Conservation (phyloP, 2,888 invertebrate species). For the Keiferia lycopersicella region DNA sequence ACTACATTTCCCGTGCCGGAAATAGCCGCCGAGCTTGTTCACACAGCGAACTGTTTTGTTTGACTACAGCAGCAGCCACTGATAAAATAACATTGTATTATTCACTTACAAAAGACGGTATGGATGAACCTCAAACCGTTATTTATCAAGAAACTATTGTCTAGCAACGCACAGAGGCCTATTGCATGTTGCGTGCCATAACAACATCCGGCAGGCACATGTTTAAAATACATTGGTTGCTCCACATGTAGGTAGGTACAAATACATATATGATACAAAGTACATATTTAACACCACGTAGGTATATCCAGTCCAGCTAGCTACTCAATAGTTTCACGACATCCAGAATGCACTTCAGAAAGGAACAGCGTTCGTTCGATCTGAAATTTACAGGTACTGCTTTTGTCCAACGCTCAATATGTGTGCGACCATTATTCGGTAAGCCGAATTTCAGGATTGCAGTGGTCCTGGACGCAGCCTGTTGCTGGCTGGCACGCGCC, state of each 20-base stretch:
- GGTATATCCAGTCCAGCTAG: too few species aligned
- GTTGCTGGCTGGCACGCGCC: constrained; percentile 32
- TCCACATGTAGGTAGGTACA: neutral
- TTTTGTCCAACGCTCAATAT: too few species aligned
- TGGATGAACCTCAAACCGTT: constrained; percentile 1
- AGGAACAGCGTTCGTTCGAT: too few species aligned
- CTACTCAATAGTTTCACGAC: too few species aligned
- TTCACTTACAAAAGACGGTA: neutral
- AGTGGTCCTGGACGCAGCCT: constrained; percentile 28
- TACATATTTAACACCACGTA: too few species aligned
- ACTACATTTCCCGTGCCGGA: constrained; percentile 1
- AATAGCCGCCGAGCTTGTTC: neutral
- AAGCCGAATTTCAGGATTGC: constrained; percentile 8
- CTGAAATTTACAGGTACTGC: too few species aligned
- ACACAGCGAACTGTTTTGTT: constrained; percentile 4
- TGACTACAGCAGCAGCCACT: neutral
- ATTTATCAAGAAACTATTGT: constrained; percentile 14
- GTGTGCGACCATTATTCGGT: neutral
- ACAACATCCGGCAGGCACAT: constrained; percentile 14
- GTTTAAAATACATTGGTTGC: constrained; percentile 4
- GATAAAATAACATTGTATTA: constrained; percentile 8
- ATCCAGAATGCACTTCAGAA: too few species aligned
- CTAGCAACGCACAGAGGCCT: constrained; percentile 2
- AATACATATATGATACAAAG: too few species aligned
- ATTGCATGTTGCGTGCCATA: constrained; percentile 10